Evolutionary conservation across 2,888 invertebrate genomes (phyloP).

Genomic region (Aromia moschata): DNA sequence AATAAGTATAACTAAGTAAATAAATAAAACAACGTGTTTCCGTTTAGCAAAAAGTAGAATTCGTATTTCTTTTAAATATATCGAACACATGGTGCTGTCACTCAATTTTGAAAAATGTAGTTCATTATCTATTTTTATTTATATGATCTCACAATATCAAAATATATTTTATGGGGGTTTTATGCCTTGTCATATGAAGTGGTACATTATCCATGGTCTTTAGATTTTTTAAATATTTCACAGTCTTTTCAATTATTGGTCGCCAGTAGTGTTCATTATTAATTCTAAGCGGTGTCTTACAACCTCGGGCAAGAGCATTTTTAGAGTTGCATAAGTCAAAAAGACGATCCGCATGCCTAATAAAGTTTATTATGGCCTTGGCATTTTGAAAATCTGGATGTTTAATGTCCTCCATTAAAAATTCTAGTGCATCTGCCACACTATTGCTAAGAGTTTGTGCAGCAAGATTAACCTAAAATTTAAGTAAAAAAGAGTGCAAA

Average conservation of each 20-base stretch:
- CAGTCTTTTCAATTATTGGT: conserved; percentile 9
- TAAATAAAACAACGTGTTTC: too few relatives aligned
- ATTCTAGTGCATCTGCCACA: conserved; percentile 35
- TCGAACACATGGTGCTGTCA: too few relatives aligned
- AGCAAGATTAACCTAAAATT: conserved; percentile 36
- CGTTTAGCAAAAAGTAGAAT: too few relatives aligned
- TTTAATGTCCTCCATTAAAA: conserved; percentile 28
- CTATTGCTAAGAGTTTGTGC: conserved; percentile 34
- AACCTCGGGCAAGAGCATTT: conserved; percentile 24
- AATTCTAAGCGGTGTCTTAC: conserved; percentile 23
- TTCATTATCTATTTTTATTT: too few relatives aligned
- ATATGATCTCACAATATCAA: too few relatives aligned
- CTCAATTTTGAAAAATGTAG: too few relatives aligned
- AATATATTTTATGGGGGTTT: too few relatives aligned
- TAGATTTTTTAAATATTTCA: conserved; percentile 19
- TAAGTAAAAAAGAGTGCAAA: too few relatives aligned
- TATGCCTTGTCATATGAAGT: not conserved
- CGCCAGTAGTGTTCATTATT: conserved; percentile 27
- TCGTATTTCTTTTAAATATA: too few relatives aligned
- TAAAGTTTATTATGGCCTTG: conserved; percentile 28
- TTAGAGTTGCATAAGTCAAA: conserved; percentile 36
- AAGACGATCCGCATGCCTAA: conserved; percentile 26
- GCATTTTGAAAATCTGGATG: conserved; percentile 27
- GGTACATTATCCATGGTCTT: conserved; percentile 5
- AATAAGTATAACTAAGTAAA: too few relatives aligned